These are phyloP conservation scores for Diachrysia chrysitis DNA, from an alignment of 2,888 invertebrate species.

Conservation along the genomic window DNA sequence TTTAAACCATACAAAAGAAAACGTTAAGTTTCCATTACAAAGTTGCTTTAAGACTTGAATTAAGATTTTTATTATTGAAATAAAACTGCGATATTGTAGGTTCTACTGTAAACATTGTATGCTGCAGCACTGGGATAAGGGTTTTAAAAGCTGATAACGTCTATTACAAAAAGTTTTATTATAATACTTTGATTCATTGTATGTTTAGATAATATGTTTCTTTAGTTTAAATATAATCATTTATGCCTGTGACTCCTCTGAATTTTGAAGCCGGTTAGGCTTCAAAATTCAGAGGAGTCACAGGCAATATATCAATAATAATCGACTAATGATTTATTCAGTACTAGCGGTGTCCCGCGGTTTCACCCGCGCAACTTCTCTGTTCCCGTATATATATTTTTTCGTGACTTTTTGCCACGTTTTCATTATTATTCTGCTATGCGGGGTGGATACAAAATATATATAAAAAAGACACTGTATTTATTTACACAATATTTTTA, in stretches of 20 bases:
- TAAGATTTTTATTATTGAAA: slow-evolving; percentile 35
- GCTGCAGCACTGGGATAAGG: not conserved
- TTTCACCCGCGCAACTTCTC: too few species aligned
- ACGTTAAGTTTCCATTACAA: slow-evolving; percentile 30
- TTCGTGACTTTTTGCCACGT: too few species aligned
- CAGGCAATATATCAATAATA: too few species aligned
- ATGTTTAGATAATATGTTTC: not conserved
- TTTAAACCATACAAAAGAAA: slow-evolving; percentile 44
- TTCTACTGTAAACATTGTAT: slow-evolving; percentile 3
- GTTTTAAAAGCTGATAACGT: not conserved
- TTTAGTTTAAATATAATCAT: not conserved
- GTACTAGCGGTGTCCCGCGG: too few species aligned
- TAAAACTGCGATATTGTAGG: not conserved
- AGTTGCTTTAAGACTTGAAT: slow-evolving; percentile 39
- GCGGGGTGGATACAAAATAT: too few species aligned
- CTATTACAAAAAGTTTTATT: not conserved
- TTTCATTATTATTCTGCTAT: too few species aligned
- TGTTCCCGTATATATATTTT: too few species aligned
- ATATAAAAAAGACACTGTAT: too few species aligned
- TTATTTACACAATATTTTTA: too few species aligned
- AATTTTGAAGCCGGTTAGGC: not conserved
- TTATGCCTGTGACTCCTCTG: not conserved
- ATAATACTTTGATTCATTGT: not conserved
- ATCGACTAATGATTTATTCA: not conserved
- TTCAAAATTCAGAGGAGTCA: too few species aligned